Conservation (phyloP, 2,113 vertebrate genomes). For the Odocoileus virginianus region DNA sequence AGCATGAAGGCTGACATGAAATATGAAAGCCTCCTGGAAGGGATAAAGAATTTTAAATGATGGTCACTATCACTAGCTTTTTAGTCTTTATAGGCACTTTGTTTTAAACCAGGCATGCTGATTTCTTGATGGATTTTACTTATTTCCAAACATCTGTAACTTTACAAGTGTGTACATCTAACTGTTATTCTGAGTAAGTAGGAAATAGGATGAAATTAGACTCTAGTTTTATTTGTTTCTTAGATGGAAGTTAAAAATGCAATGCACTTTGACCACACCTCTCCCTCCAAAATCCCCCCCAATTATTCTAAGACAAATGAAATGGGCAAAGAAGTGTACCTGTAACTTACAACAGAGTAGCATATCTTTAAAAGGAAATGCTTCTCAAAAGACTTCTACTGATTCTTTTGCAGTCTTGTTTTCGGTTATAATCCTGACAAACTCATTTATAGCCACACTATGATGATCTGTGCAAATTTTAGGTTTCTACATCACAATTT, state of each 20-base stretch:
- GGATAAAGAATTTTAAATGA: not conserved
- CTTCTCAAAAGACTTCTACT: not conserved
- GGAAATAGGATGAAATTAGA: not conserved
- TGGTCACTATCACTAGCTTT: not conserved
- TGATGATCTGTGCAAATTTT: not conserved
- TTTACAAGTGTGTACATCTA: not conserved
- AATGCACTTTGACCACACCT: not conserved
- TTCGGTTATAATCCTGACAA: not conserved
- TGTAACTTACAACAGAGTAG: accelerated
- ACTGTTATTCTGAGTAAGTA: not conserved
- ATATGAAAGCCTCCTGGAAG: not conserved
- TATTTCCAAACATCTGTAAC: not conserved
- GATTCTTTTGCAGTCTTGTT: not conserved
- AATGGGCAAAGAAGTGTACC: not conserved
- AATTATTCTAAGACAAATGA: not conserved
- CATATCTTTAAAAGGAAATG: not conserved
- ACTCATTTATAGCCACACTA: not conserved
- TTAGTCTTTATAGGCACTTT: not conserved
- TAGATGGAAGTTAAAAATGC: not conserved
- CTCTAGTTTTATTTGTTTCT: not conserved
- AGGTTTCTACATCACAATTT: not conserved
- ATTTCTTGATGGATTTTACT: not conserved
- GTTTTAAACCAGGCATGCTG: not conserved
- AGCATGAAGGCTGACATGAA: not conserved
- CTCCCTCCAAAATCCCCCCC: accelerated